Base-by-base conservation (phyloP, 2,797 vertebrate species). In the Cyprinella venusta region DNA sequence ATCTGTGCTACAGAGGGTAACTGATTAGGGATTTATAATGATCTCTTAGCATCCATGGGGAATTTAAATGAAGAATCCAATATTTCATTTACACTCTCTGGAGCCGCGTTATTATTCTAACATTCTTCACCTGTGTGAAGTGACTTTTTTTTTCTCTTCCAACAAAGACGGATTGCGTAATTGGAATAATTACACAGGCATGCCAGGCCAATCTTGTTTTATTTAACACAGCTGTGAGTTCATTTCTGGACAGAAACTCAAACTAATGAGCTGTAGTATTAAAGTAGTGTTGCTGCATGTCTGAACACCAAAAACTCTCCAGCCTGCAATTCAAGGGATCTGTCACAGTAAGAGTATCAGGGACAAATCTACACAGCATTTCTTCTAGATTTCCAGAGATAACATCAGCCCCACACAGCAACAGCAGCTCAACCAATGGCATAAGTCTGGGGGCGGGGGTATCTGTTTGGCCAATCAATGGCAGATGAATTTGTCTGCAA, bases 1-100 rank as follows among this genome's bases (percentile, higher is more conserved):
- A 76, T 63, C 80, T 61, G 36, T 80, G 42, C 63, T 78, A 40
- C 81, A 13, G 71, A 85, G 69, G 54, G 83, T 84, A 85, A 61
- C 78, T 67, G 84, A 87, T 89, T 84, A 88, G 76, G 78, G 56
- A 84, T 79, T 86, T 79, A 81, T 86, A 82, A 89, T 84, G 71
- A 85, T 85, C 83, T 80, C 59, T 84, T 36, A 81, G 76, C 63
- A 88, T 90, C 78, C 64, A 75, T 24, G 74, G 74, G 81, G 74
- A 88, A 72, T 71, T 85, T 79, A 71, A 89, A 87, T 74, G 71
- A 64, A 85, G 63, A 86, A 76, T 26, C 71, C 63, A 64, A 76
- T 79, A 75, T 82, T 80, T 83, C 75, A 80, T 81, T 72, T 83
- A 30, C 68, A 77, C 78, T 38, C 63, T 81, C 52, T 68, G 26